Conservation (phyloP, 1,140 invertebrate genomes). For the Heliothis virescens region DNA sequence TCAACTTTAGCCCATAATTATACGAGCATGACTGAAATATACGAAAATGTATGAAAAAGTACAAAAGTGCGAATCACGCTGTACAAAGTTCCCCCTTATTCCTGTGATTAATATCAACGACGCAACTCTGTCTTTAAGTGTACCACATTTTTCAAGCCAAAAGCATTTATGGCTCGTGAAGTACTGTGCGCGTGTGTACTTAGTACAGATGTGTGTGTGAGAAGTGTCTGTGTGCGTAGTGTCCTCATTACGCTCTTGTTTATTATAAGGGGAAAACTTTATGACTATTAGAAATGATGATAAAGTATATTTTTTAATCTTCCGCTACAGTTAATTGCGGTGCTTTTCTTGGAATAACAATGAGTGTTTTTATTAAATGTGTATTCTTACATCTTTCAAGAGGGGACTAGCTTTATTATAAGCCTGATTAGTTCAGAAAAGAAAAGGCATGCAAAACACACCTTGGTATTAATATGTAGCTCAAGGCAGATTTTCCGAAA, state of each 20-base stretch:
- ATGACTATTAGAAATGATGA: too few relatives aligned
- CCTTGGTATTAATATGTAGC: too few relatives aligned
- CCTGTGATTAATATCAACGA: constrained; percentile 46
- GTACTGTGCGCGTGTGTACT: constrained; percentile 13
- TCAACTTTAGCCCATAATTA: constrained; percentile 17
- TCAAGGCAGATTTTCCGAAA: too few relatives aligned
- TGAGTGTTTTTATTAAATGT: too few relatives aligned
- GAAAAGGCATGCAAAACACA: too few relatives aligned
- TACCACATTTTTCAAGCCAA: constrained; percentile 35
- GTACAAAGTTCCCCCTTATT: constrained; percentile 23
- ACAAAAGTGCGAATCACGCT: constrained; percentile 37
- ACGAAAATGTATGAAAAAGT: background rate
- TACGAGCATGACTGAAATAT: constrained; percentile 17
- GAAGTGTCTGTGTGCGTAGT: background rate
- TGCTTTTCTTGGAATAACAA: too few relatives aligned
- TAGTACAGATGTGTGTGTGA: background rate
- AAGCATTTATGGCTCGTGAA: constrained; percentile 24
- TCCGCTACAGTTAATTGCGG: too few relatives aligned
- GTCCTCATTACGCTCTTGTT: background rate
- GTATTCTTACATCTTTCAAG: too few relatives aligned
- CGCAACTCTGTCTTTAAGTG: constrained; percentile 22
- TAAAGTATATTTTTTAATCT: too few relatives aligned
- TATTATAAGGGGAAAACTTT: too few relatives aligned
- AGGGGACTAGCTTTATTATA: too few relatives aligned
- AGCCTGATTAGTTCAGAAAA: too few relatives aligned